Evolutionary conservation across 2,888 invertebrate genomes (phyloP).

Genomic region (Stenurella melanura): DNA sequence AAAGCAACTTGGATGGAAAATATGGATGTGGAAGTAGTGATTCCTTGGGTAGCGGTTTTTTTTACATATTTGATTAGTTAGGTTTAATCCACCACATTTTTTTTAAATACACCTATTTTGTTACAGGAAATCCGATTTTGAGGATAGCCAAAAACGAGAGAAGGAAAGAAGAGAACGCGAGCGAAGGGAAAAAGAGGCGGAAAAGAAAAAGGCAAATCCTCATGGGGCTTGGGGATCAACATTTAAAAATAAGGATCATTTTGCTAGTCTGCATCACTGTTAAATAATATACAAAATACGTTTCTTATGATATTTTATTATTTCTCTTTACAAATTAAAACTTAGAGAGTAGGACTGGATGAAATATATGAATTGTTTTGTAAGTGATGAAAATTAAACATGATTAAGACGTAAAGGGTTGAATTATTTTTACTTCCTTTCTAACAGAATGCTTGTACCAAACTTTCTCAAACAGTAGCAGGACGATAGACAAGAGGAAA

Average conservation of each 20-base stretch:
- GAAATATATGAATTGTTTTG: background rate
- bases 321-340: slow-evolving; percentile 1
- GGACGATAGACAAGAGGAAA: slow-evolving; percentile 71
- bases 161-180: slow-evolving; percentile 43
- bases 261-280: slow-evolving; percentile 82
- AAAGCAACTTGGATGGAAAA: too few species aligned
- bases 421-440: slow-evolving; percentile 74
- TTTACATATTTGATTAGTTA: too few species aligned
- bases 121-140: slow-evolving; percentile 66
- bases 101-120: background rate
- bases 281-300: slow-evolving; percentile 48
- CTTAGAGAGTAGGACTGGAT: background rate
- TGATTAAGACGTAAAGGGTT: slow-evolving; percentile 71
- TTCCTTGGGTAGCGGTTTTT: too few species aligned
- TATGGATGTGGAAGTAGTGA: too few species aligned
- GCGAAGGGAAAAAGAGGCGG: slow-evolving; percentile 56
- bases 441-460: slow-evolving; percentile 70
- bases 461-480: slow-evolving; percentile 74
- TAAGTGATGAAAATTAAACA: background rate
- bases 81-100: background rate
- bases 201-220: slow-evolving; percentile 64
- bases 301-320: slow-evolving; percentile 2
- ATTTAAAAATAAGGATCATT: slow-evolving; percentile 84
- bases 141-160: slow-evolving; percentile 65
- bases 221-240: slow-evolving; percentile 83